phyloP scores from a whole-genome alignment of 2,888 invertebrate species.

The Omphaloscelis lunosa region DNA sequence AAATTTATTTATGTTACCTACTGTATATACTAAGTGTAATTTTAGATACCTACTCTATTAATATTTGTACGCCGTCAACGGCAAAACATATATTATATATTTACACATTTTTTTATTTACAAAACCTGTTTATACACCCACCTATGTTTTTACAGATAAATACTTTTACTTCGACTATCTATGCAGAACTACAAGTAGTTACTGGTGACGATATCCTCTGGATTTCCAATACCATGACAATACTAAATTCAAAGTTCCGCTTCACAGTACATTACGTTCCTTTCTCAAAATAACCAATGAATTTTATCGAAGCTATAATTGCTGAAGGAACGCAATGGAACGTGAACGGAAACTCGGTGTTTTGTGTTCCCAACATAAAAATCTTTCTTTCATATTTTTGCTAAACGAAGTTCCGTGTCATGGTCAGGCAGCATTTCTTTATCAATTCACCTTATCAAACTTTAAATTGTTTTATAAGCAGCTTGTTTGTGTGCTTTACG shows the following conservation, averaged over 20 bases:
- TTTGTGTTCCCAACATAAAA: conserved; percentile 42
- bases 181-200: neutral
- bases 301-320: conserved; percentile 52
- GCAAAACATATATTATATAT: neutral
- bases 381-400: conserved; percentile 33
- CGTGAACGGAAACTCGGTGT: conserved; percentile 44
- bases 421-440: conserved; percentile 38
- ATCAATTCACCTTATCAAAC: conserved; percentile 30
- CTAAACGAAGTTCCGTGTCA: conserved; percentile 53
- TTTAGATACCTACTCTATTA: neutral
- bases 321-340: conserved; percentile 48
- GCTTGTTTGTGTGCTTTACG: neutral
- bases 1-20: neutral
- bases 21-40: neutral
- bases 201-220: too few relatives aligned
- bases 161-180: neutral
- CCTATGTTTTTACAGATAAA: neutral
- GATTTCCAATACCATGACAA: conserved; percentile 39
- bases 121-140: neutral
- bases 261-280: conserved; percentile 49
- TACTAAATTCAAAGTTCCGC: conserved; percentile 46
- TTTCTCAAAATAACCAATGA: conserved; percentile 55
- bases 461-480: conserved; percentile 29
- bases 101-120: neutral
- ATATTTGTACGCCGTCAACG: neutral